Evolutionary conservation across 2,888 invertebrate species (phyloP), one percentile per base, ranked within the genome.

Genomic region (Cataglyphis cursor): DNA sequence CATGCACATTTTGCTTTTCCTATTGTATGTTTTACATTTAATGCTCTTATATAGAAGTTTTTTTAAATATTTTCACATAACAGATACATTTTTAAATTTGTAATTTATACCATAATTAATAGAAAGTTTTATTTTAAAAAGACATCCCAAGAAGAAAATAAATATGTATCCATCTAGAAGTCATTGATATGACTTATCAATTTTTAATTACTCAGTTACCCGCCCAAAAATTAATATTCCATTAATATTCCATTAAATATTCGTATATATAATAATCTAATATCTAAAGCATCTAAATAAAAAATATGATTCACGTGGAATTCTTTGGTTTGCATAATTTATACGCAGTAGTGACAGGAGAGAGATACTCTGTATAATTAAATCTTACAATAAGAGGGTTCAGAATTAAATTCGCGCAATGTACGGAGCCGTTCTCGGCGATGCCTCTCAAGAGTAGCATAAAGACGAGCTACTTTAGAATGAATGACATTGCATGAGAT

Each of bases 401-500:
- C 59, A 28, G 59, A 80, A 80, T 80, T 70, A 72, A 80, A 80
- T 72, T 80, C 35, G 68, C 70, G 57, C 59, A 51, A 78, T 41
- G 48, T 78, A 78, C 57, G 70, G 41, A 57, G 21, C 8, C 38
- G 31, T 44, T 70, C 57, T 44, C 41, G 59, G 18, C 78, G 21
- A 78, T 78, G 70, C 18, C 78, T 70, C 70, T 78, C 70, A 59
- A 70, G 78, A 68, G 78, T 76, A n/a, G 66, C 66, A 78, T 66
- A 78, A 72, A 80, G 78, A 80, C 76, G 78, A 61, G 72, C 70
- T 35, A 72, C 78, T 59, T 61, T 59, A 72, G 72, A 59, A 80
- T 80, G 78, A 80, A 72, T 44, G 59, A 80, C 72, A 72, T 72
- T 72, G 24, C 72, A 59, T n/a, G 72, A 59, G 72, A 80, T 80